Evolutionary conservation across 2,113 vertebrate species (phyloP), one percentile per base, ranked within the genome.

Genomic region (Serinus canaria): DNA sequence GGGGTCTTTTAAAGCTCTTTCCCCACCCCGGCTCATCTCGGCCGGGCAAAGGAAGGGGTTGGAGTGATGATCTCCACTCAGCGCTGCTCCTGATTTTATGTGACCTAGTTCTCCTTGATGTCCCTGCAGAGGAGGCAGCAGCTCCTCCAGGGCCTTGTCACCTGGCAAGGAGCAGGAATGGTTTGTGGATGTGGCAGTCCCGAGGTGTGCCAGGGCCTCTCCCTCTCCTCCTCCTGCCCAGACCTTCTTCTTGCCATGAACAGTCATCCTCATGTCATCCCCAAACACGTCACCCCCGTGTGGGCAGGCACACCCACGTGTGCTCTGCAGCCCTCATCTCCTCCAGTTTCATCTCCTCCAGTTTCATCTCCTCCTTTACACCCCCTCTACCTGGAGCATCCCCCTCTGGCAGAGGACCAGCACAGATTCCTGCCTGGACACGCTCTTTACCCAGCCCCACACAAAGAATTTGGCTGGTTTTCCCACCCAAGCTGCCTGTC

Each of bases 91-190:
- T 28, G 56, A 1, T 19, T 1, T 1, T 1, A 2, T 23, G 52
- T 7, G 19, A 47, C 10, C 25, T 37, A 12, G 9, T 5, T 35
- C n/a, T 43, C 19, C 21, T 9, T 6, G 0, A 0, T 1, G 10
- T 6, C 37, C 72, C 76, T 10, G 4, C 23, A 6, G 28, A 50
- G 56, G 23, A 3, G 37, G 75, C 69, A 83, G 67, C 49, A 27
- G 52, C 16, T 0, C 25, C 4, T 20, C 62, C 81, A 0, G 28
- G 37, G 66, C 39, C 39, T 4, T 15, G 39, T 4, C 53, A 11
- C 39, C 70, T 6, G 49, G 35, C 10, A 3, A 27, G 39, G 60
- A 66, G 9, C 0, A 0, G 46, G 83, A 53, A 11, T 0, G 1
- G 13, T 22, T 31, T 6, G 9, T 23, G 79, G 79, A 30, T 37